Percentiles rank a stretch among this genome's conserved stretches.
phyloP scores from a whole-genome alignment of 2,888 invertebrate species.

The Strigamia maritima region DNA sequence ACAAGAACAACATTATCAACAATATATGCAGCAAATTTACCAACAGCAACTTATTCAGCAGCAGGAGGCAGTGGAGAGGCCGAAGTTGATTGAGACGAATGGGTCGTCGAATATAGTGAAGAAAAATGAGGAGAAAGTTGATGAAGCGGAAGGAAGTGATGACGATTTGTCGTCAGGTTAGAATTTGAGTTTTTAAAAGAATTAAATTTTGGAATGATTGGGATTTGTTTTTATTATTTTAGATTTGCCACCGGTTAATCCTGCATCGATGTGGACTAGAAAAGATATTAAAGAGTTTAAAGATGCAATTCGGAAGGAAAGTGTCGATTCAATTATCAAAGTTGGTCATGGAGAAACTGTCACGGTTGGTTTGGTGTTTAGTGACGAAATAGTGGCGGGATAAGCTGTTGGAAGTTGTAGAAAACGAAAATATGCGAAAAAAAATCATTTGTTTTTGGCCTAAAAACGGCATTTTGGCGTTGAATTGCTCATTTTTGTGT shows the following conservation, averaged over 20 bases:
- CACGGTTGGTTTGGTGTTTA: conserved; percentile 62
- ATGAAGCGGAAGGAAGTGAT: conserved; percentile 50
- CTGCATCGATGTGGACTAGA: conserved; percentile 94
- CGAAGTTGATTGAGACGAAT: conserved; percentile 48
- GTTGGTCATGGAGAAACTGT: conserved; percentile 96
- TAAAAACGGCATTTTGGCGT: no score
- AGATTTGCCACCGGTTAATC: conserved; percentile 49
- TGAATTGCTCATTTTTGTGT: no score
- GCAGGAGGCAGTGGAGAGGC: conserved; percentile 44
- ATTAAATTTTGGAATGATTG: background rate
- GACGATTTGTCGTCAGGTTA: conserved; percentile 45
- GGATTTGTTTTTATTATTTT: background rate
- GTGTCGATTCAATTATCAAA: conserved; percentile 82
- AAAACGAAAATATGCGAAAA: no score
- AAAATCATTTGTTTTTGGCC: background rate
- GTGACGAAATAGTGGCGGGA: no score
- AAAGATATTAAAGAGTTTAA: conserved; percentile 87
- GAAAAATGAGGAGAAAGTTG: conserved; percentile 48
- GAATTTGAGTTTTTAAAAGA: no score
- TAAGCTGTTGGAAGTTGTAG: no score
- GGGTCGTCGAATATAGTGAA: conserved; percentile 43
- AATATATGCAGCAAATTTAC: conserved; percentile 93
- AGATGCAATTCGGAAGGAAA: conserved; percentile 72
- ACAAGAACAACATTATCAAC: conserved; percentile 98
- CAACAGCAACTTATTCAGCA: conserved; percentile 55